phyloP scores from a whole-genome alignment of 1,140 invertebrate genomes.

The Macrostomum lignano region DNA sequence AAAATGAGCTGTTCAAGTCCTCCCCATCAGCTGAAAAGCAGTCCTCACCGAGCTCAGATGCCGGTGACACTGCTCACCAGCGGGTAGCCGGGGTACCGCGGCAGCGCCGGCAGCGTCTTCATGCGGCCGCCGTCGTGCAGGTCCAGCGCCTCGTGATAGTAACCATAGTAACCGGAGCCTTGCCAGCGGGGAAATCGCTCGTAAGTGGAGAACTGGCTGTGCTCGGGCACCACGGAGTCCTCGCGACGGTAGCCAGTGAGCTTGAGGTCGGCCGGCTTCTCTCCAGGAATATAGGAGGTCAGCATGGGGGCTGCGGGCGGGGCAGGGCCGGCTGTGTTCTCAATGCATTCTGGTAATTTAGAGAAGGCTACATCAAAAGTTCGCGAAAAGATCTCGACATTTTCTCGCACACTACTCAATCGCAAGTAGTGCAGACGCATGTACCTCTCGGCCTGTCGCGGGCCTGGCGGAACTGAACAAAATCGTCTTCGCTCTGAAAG shows the following conservation, averaged over 20 bases:
- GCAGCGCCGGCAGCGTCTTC: slow-evolving; percentile 3
- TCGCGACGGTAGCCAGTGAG: slow-evolving; percentile 15
- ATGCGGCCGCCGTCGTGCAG: slow-evolving; percentile 2
- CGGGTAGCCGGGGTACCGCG: slow-evolving; percentile 6
- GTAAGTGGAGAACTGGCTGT: slow-evolving; percentile 13
- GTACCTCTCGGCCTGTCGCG: slow-evolving; percentile 14
- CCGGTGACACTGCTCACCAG: slow-evolving; percentile 4
- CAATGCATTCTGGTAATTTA: background rate
- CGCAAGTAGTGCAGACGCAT: background rate
- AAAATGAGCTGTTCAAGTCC: too few relatives aligned
- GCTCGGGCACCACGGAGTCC: slow-evolving; percentile 13
- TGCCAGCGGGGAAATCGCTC: slow-evolving; percentile 10
- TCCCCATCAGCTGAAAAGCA: too few relatives aligned
- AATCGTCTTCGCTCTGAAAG: slow-evolving; percentile 15
- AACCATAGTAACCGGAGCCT: slow-evolving; percentile 17
- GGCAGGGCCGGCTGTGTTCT: background rate
- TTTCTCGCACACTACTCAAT: background rate
- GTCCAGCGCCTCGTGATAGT: slow-evolving; percentile 12
- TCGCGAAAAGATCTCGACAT: background rate
- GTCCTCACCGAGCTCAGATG: too few relatives aligned
- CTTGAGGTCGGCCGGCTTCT: slow-evolving; percentile 10
- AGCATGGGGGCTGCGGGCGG: slow-evolving; percentile 9
- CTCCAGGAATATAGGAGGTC: slow-evolving; percentile 12
- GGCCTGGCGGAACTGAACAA: slow-evolving; percentile 13
- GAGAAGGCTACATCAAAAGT: background rate